Evolutionary conservation across 2,113 vertebrate genomes (phyloP).

Genomic region (Ailuropoda melanoleuca): DNA sequence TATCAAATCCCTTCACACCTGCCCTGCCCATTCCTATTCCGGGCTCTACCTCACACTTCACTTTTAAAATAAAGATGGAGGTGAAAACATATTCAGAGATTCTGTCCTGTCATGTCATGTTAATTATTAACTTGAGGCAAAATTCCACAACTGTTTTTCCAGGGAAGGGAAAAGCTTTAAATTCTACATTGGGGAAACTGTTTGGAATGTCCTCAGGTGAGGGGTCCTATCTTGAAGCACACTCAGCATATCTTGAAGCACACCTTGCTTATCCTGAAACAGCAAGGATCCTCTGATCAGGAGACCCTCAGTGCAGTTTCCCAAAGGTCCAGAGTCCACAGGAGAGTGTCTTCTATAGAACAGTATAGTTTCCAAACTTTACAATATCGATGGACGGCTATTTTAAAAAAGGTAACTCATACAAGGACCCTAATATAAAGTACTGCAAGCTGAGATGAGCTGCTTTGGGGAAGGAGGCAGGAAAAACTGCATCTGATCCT

Average conservation of each 20-base stretch:
- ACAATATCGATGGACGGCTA: background rate
- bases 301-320: background rate
- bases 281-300: background rate
- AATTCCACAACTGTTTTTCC: slow-evolving; percentile 40
- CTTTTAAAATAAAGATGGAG: slow-evolving; percentile 65
- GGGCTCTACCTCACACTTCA: slow-evolving; percentile 50
- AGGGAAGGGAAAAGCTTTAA: background rate
- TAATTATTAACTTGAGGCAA: slow-evolving; percentile 44
- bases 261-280: background rate
- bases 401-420: background rate
- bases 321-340: background rate
- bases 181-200: background rate
- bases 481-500: background rate
- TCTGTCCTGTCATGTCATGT: background rate
- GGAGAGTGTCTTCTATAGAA: background rate
- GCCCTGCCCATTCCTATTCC: background rate
- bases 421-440: background rate
- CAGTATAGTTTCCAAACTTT: background rate
- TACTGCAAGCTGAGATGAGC: background rate
- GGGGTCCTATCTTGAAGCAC: background rate
- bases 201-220: background rate
- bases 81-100: slow-evolving; percentile 68
- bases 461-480: background rate
- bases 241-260: background rate
- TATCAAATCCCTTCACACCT: background rate